Evolutionary conservation across 1,140 invertebrate genomes (phyloP), one percentile per base, ranked within the genome.

Genomic region (Drosophila pandora): DNA sequence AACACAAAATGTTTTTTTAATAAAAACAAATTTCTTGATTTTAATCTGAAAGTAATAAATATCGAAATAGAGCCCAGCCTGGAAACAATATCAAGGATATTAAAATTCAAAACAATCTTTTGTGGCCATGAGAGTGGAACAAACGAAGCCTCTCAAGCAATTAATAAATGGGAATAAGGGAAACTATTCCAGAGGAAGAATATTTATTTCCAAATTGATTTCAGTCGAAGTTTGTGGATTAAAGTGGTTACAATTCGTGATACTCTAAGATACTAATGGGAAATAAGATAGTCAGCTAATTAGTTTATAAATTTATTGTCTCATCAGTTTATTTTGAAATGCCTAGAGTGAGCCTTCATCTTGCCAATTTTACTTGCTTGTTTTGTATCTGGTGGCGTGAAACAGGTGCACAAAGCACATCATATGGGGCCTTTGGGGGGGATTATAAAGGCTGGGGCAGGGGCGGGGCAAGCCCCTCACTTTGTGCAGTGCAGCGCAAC

Each of bases 401-500:
- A 72, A 73, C 56, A 72, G 69, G 69, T 72, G 69, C 67, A 72
- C 41, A 37, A 59, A 71, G 45, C 54, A 71, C 47, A 70, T 70
- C 45, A 41, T 50, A 30, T 50, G 41, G 48, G 28, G 28, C 17
- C n/a, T 22, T 21, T 47, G 9, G 43, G 13, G 56, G 7, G 52
- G 39, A 34, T 52, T 62, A 30, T 13, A 17, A 37, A 37, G 34
- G 41, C 41, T 2, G 13, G 17, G 41, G 41, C 3, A 17, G 52
- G 39, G 50, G 5, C n/a, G n/a, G 21, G 41, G n/a, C 17, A 43
- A 21, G 13, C 53, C 61, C 57, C 64, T 55, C 56, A 69, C 58
- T 74, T 75, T 83, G 79, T 83, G 70, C 79, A 79, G 22, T 79
- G 81, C 81, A 84, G 72, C 80, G 76, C 59, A 53, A 9, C 50